Evolutionary conservation across 2,113 vertebrate genomes (phyloP).

Genomic region (Rhinolophus ferrumequinum): DNA sequence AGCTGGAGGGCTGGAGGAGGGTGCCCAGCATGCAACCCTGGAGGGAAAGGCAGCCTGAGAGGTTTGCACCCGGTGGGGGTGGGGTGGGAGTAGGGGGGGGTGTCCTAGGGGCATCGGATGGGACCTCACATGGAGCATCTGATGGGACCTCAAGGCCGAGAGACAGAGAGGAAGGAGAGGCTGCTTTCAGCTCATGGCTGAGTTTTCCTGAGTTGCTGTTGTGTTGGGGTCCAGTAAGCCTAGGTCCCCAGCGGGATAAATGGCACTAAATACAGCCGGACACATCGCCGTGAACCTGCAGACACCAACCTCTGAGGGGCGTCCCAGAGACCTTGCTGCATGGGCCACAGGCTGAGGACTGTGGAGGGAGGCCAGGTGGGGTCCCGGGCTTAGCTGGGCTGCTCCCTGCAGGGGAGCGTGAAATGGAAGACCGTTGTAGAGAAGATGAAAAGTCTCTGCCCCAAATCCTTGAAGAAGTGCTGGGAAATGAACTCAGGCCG

Average conservation of each 20-base stretch:
- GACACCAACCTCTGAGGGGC: background rate
- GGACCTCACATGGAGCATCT: background rate
- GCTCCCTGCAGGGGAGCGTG: background rate
- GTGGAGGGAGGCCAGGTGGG: background rate
- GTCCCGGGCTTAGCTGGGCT: background rate
- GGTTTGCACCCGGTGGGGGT: rapidly evolving
- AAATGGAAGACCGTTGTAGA: background rate
- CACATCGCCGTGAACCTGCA: no score
- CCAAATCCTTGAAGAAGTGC: background rate
- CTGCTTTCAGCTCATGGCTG: no score
- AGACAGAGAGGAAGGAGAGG: background rate
- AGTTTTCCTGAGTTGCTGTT: background rate
- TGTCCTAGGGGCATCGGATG: background rate
- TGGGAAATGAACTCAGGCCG: background rate
- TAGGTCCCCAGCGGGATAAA: background rate
- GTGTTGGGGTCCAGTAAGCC: background rate
- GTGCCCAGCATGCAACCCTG: background rate
- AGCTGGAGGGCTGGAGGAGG: no score
- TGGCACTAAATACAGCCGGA: no score
- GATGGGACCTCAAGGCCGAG: background rate
- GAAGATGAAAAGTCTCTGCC: constrained; percentile 30
- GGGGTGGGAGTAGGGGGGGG: background rate
- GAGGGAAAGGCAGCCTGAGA: background rate
- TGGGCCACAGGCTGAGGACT: no score
- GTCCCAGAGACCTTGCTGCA: background rate